Conservation (phyloP, 2,888 invertebrate genomes). For the Ryuthela nishihirai region DNA sequence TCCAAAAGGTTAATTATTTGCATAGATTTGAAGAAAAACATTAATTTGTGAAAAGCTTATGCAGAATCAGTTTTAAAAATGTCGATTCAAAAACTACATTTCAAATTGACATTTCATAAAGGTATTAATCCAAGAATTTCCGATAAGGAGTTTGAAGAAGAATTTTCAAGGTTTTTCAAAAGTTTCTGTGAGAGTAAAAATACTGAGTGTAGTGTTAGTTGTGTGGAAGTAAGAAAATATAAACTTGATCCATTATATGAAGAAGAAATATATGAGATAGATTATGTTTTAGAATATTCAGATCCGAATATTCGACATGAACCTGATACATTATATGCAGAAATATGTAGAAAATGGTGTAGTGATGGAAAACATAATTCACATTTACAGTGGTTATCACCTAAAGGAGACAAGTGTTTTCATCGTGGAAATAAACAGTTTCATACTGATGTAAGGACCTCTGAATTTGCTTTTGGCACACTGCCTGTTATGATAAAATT, state of each 20-base stretch:
- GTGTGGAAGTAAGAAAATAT: slow-evolving; percentile 5
- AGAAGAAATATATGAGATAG: slow-evolving; percentile 15
- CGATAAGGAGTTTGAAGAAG: no score
- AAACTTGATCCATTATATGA: slow-evolving; percentile 15
- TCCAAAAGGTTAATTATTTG: no score
- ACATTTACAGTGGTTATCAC: slow-evolving; percentile 9
- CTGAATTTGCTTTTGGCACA: slow-evolving; percentile 36
- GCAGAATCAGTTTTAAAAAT: no score
- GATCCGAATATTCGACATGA: not conserved
- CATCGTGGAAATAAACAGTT: slow-evolving; percentile 11
- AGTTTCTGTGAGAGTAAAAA: not conserved
- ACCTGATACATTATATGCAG: slow-evolving; percentile 5
- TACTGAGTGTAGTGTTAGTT: not conserved
- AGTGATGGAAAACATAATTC: slow-evolving; percentile 6
- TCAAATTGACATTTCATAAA: no score
- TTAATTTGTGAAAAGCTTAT: no score
- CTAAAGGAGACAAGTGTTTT: not conserved
- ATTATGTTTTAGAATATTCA: slow-evolving; percentile 6
- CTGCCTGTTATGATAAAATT: slow-evolving; percentile 32
- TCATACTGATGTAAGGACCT: slow-evolving; percentile 20
- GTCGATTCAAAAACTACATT: no score
- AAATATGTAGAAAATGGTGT: slow-evolving; percentile 17
- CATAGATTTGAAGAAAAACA: no score
- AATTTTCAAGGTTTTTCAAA: slow-evolving; percentile 11
- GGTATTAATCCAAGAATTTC: no score